Conservation (phyloP, 2,113 vertebrate genomes). For the Mesembrinibis cayennensis region DNA sequence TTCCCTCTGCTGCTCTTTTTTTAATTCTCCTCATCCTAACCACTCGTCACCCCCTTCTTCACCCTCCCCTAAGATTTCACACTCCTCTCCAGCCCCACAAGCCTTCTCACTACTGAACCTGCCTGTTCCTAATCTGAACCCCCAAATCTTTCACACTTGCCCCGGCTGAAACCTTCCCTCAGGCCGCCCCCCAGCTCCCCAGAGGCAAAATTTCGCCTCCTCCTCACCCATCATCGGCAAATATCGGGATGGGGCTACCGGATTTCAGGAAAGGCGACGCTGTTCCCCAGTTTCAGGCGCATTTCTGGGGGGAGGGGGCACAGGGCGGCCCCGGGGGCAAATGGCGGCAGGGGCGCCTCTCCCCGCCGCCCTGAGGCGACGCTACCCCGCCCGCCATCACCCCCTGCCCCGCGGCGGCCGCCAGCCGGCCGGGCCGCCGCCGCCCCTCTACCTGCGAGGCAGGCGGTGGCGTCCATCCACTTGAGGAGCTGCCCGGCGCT, state of each 20-base stretch:
- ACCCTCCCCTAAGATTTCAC: accelerated
- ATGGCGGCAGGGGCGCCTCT: background rate
- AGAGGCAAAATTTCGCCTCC: background rate
- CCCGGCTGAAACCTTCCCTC: background rate
- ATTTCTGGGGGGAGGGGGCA: background rate
- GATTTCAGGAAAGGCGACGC: no score
- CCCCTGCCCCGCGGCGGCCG: no score
- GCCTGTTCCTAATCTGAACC: background rate
- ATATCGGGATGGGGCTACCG: background rate
- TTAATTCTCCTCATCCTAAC: accelerated
- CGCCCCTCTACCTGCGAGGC: slow-evolving; percentile 72
- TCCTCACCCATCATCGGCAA: background rate
- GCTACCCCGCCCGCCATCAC: background rate
- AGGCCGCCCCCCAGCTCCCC: no score
- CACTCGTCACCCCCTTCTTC: accelerated
- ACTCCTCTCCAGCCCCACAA: background rate
- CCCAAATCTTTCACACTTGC: background rate
- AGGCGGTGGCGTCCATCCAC: slow-evolving; percentile 78
- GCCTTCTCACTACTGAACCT: background rate
- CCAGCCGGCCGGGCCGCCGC: background rate
- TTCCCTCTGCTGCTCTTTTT: background rate
- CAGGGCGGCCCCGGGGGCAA: no score
- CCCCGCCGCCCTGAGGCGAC: background rate
- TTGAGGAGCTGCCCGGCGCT: slow-evolving; percentile 76
- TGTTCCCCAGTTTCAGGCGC: background rate